phyloP scores from a whole-genome alignment of 2,113 vertebrate species.

The Chionodraco myersi region DNA sequence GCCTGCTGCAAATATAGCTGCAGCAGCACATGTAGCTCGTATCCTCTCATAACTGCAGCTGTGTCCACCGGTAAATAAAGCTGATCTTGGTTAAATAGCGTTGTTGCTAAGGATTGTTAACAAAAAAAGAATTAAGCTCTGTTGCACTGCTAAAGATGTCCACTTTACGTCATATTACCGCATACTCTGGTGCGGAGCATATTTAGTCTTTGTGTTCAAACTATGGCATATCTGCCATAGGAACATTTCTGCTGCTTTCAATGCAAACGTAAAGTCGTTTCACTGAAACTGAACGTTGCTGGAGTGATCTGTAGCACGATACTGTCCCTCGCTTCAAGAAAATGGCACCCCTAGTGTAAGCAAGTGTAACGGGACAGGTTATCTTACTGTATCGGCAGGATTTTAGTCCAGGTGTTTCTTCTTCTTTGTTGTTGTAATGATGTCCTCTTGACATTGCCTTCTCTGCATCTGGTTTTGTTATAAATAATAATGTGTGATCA shows the following conservation, averaged over 20 bases:
- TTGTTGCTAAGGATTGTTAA: conserved; percentile 18
- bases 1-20: conserved; percentile 51
- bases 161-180: neutral
- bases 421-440: conserved; percentile 9
- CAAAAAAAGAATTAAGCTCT: neutral
- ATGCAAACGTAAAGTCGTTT: neutral
- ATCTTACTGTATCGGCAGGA: neutral
- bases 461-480: neutral
- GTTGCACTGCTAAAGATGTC: neutral
- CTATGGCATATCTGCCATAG: neutral
- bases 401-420: neutral
- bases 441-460: conserved; percentile 17
- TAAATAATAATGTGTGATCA: neutral
- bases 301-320: neutral
- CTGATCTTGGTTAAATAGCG: conserved; percentile 17
- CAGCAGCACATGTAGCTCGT: conserved; percentile 45
- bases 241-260: neutral
- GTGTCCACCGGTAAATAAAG: conserved; percentile 7
- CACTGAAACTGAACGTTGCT: neutral
- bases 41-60: conserved; percentile 36
- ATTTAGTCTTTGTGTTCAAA: neutral
- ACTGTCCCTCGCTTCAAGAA: neutral
- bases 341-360: neutral
- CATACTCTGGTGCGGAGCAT: neutral
- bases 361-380: neutral